Evolutionary conservation across 2,888 invertebrate species (phyloP).

Genomic region (Nymphalis c-album): DNA sequence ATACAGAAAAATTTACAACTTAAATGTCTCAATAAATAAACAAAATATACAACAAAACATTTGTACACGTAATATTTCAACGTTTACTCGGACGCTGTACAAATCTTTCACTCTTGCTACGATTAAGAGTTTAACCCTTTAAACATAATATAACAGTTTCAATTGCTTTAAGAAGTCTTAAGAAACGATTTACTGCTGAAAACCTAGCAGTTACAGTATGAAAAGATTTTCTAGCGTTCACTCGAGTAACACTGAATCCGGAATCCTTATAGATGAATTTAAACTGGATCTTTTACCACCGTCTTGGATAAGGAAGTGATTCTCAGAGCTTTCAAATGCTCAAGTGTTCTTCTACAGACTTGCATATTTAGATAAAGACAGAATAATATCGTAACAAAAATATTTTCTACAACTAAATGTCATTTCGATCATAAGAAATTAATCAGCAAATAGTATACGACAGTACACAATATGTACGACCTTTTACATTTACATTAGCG

Average conservation of each 20-base stretch:
- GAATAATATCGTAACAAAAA: too few relatives aligned
- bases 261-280: conserved; percentile 2
- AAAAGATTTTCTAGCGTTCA: conserved; percentile 4
- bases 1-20: not conserved
- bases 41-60: not conserved
- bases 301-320: not conserved
- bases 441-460: too few relatives aligned
- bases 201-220: not conserved
- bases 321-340: not conserved
- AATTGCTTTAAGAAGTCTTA: not conserved
- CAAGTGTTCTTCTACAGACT: too few relatives aligned
- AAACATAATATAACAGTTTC: not conserved
- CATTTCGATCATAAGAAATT: too few relatives aligned
- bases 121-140: not conserved
- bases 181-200: not conserved
- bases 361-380: too few relatives aligned
- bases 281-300: not conserved
- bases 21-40: not conserved
- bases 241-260: not conserved
- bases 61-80: not conserved
- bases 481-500: too few relatives aligned
- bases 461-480: too few relatives aligned
- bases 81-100: too few relatives aligned
- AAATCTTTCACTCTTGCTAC: too few relatives aligned
- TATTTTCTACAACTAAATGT: too few relatives aligned